Evolutionary conservation across 64 coral and sea anemone genomes (phyloP), one percentile per base, ranked within the genome.

Genomic region (Montipora cactus): DNA sequence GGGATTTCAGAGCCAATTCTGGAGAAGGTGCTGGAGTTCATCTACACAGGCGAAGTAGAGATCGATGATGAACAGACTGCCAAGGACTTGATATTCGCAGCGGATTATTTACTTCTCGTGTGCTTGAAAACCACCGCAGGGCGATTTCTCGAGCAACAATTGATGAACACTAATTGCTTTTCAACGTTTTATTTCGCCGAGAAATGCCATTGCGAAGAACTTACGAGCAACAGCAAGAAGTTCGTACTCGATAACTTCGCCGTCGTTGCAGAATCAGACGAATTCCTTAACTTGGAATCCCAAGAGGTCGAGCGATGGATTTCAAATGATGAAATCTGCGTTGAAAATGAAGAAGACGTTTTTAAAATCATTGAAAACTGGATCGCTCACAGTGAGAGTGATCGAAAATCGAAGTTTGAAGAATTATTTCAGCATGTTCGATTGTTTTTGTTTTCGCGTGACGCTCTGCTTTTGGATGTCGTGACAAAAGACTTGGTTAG

Each of bases 31-130:
- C 16, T 87, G 5, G 61, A 87, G 61, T 87, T 61, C 46, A 47
- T 87, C 44, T 87, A 87, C 62, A 87, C 83, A 7, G 83, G 83
- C 2, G 4, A 44, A 5, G 61, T 66, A 59, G 11, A 64, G 13
- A 48, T 87, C 4, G 19, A 64, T 2, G 83, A 64, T 25, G 83
- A 70, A 46, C 25, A 14, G 8, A 87, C 69, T 14, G 83, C 83
- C 0, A 0, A 87, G 18, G 83, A 87, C 18, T 28, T 87, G 58
- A 66, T 87, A 5, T 5, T 59, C 5, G 57, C 83, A 8, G 52
- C 83, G 58, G 61, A 66, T 59, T 87, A 87, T 87, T 87, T 87
- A 11, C 83, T 87, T 1, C 15, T 87, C 0, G 83, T 61, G 3
- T 3, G 59, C n/a, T 68, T 87, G 52, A 87, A 87, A 71, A 66